phyloP scores from a whole-genome alignment of 2,888 invertebrate species.

The Podabrus alpinus region DNA sequence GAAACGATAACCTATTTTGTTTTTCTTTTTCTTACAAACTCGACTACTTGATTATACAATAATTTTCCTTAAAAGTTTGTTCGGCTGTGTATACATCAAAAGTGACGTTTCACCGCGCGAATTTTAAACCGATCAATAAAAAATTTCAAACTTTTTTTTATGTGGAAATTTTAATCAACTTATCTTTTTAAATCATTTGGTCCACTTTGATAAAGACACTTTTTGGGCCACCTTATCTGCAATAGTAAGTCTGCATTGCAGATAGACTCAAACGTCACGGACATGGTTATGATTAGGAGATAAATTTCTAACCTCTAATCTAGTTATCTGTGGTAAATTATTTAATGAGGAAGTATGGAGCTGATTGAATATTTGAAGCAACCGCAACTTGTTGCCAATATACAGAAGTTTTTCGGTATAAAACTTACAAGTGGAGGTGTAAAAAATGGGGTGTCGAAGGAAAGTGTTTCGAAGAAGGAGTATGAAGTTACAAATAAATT shows the following conservation, averaged over 20 bases:
- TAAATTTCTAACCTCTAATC: slow-evolving; percentile 9
- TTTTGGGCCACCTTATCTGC: not conserved
- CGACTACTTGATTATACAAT: too few relatives aligned
- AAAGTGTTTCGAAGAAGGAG: slow-evolving; percentile 46
- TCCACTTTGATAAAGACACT: not conserved
- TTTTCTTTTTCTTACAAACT: too few relatives aligned
- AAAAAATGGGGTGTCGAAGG: slow-evolving; percentile 51
- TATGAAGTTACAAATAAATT: slow-evolving; percentile 71
- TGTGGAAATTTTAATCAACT: not conserved
- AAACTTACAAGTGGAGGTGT: slow-evolving; percentile 37
- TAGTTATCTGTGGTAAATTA: not conserved
- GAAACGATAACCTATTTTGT: too few relatives aligned
- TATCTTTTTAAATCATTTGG: not conserved
- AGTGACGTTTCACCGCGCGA: not conserved
- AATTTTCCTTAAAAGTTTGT: not conserved
- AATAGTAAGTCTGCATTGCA: not conserved
- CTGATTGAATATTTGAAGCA: slow-evolving; percentile 73
- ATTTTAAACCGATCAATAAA: not conserved
- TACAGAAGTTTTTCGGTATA: slow-evolving; percentile 81
- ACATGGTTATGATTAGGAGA: not conserved
- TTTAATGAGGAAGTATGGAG: slow-evolving; percentile 31
- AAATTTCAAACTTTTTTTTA: not conserved
- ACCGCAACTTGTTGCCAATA: slow-evolving; percentile 74
- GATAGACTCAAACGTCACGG: not conserved
- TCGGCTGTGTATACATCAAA: not conserved